Evolutionary conservation across 2,888 invertebrate genomes (phyloP), one percentile per base, ranked within the genome.

Genomic region (Tetanocera ferruginea): DNA sequence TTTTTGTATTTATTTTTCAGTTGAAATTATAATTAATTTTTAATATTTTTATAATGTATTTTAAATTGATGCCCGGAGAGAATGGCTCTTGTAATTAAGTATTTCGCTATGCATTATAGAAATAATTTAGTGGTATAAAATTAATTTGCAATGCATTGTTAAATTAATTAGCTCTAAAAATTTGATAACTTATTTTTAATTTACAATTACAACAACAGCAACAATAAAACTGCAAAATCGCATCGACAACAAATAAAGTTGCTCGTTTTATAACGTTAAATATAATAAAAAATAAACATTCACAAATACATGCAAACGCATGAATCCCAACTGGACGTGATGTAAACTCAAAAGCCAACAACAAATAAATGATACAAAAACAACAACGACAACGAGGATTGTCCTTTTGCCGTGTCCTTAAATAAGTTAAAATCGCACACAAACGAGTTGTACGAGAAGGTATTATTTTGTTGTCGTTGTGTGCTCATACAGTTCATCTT

Each of bases 401-500:
- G 23, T 60, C 60, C 60, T 28, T 60, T 43, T 43, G 43, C 8
- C 23, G 60, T 49, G 69, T 51, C 69, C 69, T 69, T 51, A 69
- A 69, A 69, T 51, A 28, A 51, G 52, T 51, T 49, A 11, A 49
- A 69, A 69, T 49, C 69, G 69, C 14, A 69, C 17, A 51, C 49
- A 69, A 49, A 25, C 69, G 49, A 51, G 49, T 69, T 25, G n/a
- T 25, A 51, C 17, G 49, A 49, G n/a, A n/a, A n/a, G 23, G 23
- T 17, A n/a, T 19, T 37, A 37, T 19, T 31, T 37, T 67, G 37
- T 37, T 67, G 67, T 67, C 14, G 57, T 60, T 23, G 57, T 60
- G 57, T 67, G 52, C 25, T 72, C 14, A 64, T 80, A 62, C 79
- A 74, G 69, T 80, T 79, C 73, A 60, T 79, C 51, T 78, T 82